These are phyloP conservation scores for Toxotes chatareus DNA, from an alignment of 2,113 vertebrate species.

Conservation along the genomic window DNA sequence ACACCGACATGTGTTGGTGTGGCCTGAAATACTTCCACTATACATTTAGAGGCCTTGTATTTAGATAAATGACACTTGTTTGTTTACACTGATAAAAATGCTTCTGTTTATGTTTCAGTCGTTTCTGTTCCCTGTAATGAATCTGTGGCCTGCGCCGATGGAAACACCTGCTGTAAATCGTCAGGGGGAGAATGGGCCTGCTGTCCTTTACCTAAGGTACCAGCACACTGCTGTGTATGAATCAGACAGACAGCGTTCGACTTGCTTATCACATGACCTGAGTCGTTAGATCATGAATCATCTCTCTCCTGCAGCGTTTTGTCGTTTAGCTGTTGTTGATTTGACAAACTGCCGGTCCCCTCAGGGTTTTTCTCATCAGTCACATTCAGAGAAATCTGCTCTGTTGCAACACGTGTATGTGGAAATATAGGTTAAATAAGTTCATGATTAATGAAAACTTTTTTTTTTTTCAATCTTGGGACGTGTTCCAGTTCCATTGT, in stretches of 20 bases:
- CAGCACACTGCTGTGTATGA: background rate
- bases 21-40: too few species aligned
- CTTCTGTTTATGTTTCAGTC: constrained; percentile 41
- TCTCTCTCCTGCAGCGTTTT: background rate
- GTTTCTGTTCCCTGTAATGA: constrained; percentile 73
- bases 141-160: constrained; percentile 81
- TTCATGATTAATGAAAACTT: background rate
- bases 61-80: background rate
- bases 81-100: background rate
- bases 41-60: background rate
- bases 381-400: background rate
- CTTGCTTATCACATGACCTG: background rate
- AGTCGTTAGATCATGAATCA: background rate
- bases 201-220: constrained; percentile 81
- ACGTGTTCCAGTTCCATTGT: too few species aligned
- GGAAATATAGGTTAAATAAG: too few species aligned
- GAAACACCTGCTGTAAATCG: constrained; percentile 86
- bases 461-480: background rate
- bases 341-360: background rate
- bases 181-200: constrained; percentile 77
- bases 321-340: background rate
- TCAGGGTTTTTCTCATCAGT: background rate
- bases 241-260: too few species aligned
- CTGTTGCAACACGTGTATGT: too few species aligned
- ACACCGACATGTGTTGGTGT: too few species aligned